These are phyloP conservation scores for Phalacrocorax carbo DNA, from an alignment of 2,113 vertebrate species.

Conservation along the genomic window DNA sequence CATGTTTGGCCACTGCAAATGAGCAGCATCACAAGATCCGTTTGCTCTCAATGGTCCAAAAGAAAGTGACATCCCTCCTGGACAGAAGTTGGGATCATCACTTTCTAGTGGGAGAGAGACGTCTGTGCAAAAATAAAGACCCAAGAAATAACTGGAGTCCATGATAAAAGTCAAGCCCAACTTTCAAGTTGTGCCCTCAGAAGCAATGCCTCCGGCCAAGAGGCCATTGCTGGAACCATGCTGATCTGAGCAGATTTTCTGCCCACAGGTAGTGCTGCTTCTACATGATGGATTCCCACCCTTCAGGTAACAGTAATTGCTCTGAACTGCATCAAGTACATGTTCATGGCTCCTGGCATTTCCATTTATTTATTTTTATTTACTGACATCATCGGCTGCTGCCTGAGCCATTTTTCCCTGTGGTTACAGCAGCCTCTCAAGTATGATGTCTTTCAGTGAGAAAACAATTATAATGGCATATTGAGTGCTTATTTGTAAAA, in stretches of 20 bases:
- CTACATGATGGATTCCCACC: slow-evolving; percentile 55
- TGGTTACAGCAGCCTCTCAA: slow-evolving; percentile 58
- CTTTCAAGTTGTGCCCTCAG: not conserved
- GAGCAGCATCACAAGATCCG: not conserved
- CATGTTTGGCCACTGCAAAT: not conserved
- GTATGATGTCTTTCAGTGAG: slow-evolving; percentile 36
- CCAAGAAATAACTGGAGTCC: not conserved
- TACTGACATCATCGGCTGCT: slow-evolving; percentile 64
- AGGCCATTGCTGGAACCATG: not conserved
- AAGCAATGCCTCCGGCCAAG: not conserved
- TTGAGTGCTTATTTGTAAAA: slow-evolving; percentile 69
- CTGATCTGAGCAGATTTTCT: slow-evolving; percentile 11
- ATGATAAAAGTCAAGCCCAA: not conserved
- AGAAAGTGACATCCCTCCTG: not conserved
- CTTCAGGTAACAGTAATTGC: slow-evolving; percentile 64
- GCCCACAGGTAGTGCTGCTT: slow-evolving; percentile 7
- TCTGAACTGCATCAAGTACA: slow-evolving; percentile 68
- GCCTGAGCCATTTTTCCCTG: slow-evolving; percentile 14
- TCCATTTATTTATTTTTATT: slow-evolving; percentile 76
- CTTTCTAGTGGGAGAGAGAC: not conserved
- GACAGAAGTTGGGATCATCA: not conserved
- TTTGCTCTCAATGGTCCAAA: not conserved
- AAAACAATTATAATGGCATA: slow-evolving; percentile 69
- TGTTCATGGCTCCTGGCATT: slow-evolving; percentile 31
- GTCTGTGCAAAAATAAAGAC: not conserved